Base-by-base conservation (phyloP, 2,113 vertebrate species). In the Hypomesus transpacificus region DNA sequence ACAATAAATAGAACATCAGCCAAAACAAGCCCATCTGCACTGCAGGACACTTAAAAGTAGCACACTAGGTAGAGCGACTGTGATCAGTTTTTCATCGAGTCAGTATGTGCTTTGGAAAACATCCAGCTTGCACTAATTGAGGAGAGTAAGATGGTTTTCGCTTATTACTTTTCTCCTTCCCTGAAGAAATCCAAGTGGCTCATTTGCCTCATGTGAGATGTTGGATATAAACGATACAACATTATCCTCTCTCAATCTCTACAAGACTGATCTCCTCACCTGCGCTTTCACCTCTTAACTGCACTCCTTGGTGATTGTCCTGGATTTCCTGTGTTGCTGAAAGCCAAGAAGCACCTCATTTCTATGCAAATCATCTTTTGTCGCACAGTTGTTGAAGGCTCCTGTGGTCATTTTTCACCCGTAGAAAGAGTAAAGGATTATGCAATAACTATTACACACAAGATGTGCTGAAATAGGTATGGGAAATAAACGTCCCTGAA, bases 41-140 rank as follows among this genome's bases (percentile, higher is more conserved):
- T 77, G 66, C 75, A 81, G 73, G 71, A 83, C 73, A 74, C 57
- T 74, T 61, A 78, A 70, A 84, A 76, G 75, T 82, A 83, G 69
- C 56, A 31, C 77, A 73, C 66, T 82, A 75, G 76, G 75, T 84
- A 72, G 54, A 28, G 74, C 50, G 63, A 78, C 82, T 76, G 84
- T 56, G 82, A 86, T 84, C 62, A 63, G 64, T 82, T 83, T 83
- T 86, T 88, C 81, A 84, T 86, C 80, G 63, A 50, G 66, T 69
- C 71, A 26, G 54, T 86, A 81, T 89, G 89, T 87, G 63, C 71
- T 18, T 71, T 89, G 88, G 89, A 81, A 70, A 71, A 24, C 51
- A 18, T 87, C 86, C 86, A 87, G 77, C 65, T 69, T 77, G 56
- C 76, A 74, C 71, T 86, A 85, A 89, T 87, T 86, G 79, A 80